These are phyloP conservation scores for Sebastes iracundus DNA, from an alignment of 2,797 vertebrate species.

Conservation along the genomic window DNA sequence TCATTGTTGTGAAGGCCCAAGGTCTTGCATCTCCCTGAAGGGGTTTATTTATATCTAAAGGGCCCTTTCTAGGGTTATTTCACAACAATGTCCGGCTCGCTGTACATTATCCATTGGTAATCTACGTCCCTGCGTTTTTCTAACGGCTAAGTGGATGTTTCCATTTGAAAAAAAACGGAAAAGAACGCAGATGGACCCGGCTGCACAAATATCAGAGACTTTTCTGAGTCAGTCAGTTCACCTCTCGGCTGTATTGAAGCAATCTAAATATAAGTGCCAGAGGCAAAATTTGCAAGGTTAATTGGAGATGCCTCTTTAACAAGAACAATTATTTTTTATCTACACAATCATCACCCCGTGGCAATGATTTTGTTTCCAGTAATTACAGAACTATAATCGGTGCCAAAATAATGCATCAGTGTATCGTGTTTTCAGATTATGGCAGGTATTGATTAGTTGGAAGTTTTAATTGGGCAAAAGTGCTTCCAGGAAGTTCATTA, in stretches of 20 bases:
- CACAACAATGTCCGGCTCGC: too few relatives aligned
- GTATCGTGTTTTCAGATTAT: slow-evolving; percentile 38
- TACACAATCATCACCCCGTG: slow-evolving; percentile 21
- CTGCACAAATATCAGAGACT: background rate
- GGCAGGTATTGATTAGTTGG: slow-evolving; percentile 41
- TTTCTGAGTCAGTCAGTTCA: background rate
- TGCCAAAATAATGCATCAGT: slow-evolving; percentile 17
- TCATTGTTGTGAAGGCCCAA: too few relatives aligned
- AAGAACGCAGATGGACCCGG: background rate
- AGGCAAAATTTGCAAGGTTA: slow-evolving; percentile 7
- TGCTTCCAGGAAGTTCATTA: slow-evolving; percentile 36
- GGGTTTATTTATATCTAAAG: too few relatives aligned
- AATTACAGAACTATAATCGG: slow-evolving; percentile 39
- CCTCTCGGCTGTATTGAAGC: background rate
- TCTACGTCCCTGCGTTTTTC: background rate
- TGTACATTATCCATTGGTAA: too few relatives aligned
- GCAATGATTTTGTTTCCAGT: slow-evolving; percentile 11
- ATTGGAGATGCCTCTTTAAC: slow-evolving; percentile 38
- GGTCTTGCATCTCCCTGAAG: too few relatives aligned
- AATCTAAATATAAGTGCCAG: background rate
- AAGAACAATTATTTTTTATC: slow-evolving; percentile 39
- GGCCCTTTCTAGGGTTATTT: too few relatives aligned
- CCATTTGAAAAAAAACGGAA: background rate
- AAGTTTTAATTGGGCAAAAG: slow-evolving; percentile 60
- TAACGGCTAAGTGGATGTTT: background rate